A percentile compares a stretch with the other conserved stretches of the same genome.
These are phyloP conservation scores for Anadara kagoshimensis DNA, from an alignment of 1,140 invertebrate genomes.

Conservation along the genomic window DNA sequence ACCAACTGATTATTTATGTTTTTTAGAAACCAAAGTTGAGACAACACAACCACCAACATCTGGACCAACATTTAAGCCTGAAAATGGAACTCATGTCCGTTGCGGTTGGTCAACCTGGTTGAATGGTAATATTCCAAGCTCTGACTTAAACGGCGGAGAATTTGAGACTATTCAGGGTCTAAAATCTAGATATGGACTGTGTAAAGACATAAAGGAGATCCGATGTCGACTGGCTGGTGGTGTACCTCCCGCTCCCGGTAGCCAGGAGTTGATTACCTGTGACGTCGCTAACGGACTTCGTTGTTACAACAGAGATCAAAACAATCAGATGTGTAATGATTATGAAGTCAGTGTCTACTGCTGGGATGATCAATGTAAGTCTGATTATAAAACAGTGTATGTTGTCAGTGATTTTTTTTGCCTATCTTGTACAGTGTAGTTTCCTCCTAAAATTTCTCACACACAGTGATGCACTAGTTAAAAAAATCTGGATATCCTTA, in stretches of 20 bases:
- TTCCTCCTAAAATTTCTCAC: not conserved
- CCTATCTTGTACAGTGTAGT: not conserved
- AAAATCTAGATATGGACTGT: conserved; percentile 70
- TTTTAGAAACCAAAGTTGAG: not conserved
- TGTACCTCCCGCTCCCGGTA: conserved; percentile 78
- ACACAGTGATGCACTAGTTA: no score
- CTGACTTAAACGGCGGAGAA: conserved; percentile 59
- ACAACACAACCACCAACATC: conserved; percentile 12
- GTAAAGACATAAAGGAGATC: conserved; percentile 82
- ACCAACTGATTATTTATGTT: no score
- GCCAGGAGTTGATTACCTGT: conserved; percentile 71
- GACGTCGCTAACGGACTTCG: conserved; percentile 68
- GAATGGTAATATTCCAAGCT: conserved; percentile 55
- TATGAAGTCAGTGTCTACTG: conserved; percentile 62
- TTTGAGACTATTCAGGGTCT: conserved; percentile 65
- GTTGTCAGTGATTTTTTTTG: not conserved
- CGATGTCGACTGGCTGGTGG: conserved; percentile 81
- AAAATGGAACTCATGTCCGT: not conserved
- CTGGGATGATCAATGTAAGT: conserved; percentile 53
- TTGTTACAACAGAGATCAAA: conserved; percentile 68
- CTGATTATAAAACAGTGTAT: not conserved
- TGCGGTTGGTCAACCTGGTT: conserved; percentile 66
- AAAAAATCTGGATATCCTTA: no score
- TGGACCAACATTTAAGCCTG: not conserved
- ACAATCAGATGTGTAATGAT: conserved; percentile 46